Evolutionary conservation across 2,113 vertebrate species (phyloP).

Genomic region (Ictalurus punctatus): DNA sequence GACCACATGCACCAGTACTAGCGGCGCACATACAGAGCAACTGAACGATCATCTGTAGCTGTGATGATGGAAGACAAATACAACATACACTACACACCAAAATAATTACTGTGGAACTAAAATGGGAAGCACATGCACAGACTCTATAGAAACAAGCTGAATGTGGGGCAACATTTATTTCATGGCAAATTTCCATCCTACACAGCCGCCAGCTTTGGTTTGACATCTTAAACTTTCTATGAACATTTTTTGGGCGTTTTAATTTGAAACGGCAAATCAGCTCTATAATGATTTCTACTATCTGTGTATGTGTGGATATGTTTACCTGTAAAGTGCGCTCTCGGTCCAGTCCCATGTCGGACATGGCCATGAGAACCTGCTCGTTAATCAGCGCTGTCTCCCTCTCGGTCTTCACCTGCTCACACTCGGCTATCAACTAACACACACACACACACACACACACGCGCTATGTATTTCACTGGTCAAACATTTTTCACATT

Average conservation of each 20-base stretch:
- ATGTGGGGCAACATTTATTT: neutral
- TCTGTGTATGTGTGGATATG: neutral
- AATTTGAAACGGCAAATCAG: neutral
- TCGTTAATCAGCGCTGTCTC: constrained; percentile 90
- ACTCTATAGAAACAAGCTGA: neutral
- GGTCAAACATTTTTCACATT: no score
- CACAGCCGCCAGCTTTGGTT: neutral
- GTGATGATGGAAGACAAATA: no score
- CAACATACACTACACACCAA: no score
- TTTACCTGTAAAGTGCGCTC: constrained; percentile 91
- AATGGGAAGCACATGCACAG: neutral
- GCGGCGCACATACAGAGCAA: no score
- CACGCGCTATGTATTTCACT: neutral
- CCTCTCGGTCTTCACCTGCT: constrained; percentile 90
- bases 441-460: constrained; percentile 5
- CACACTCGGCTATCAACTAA: constrained; percentile 92
- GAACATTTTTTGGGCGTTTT: neutral
- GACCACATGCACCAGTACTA: no score
- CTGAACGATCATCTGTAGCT: no score
- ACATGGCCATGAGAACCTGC: constrained; percentile 92
- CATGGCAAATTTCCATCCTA: neutral
- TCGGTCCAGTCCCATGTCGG: constrained; percentile 91
- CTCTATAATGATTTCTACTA: neutral
- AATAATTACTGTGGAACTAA: neutral
- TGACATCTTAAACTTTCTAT: neutral